Evolutionary conservation across 2,888 invertebrate genomes (phyloP).

Genomic region (Scaptomyza parva): DNA sequence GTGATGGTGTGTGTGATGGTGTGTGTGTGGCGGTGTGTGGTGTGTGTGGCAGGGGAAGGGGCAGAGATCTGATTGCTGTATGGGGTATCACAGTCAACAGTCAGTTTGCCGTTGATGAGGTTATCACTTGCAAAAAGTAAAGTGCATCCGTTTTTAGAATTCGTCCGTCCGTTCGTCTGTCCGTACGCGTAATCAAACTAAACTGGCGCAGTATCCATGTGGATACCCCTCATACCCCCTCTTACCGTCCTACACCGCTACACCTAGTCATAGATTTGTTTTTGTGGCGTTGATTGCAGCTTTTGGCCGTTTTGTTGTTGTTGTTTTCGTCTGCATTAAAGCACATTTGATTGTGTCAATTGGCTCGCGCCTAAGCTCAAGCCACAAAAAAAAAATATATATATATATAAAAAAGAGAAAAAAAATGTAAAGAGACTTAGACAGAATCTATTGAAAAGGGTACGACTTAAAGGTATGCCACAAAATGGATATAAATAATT

Average conservation of each 20-base stretch:
- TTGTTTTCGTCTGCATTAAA: conserved; percentile 76
- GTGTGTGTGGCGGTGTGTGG: background rate
- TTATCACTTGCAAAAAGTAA: conserved; percentile 76
- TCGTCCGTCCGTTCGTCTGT: conserved; percentile 62
- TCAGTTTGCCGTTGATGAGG: conserved; percentile 69
- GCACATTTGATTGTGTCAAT: conserved; percentile 85
- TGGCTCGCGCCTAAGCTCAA: conserved; percentile 81
- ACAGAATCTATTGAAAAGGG: background rate
- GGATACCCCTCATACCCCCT: background rate
- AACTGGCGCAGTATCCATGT: conserved; percentile 63
- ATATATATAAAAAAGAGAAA: background rate
- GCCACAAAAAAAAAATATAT: conserved; percentile 22
- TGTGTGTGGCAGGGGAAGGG: background rate
- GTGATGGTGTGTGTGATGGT: background rate
- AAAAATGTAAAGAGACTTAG: background rate
- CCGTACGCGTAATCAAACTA: conserved; percentile 72
- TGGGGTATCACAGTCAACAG: conserved; percentile 24
- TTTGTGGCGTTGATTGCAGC: conserved; percentile 66
- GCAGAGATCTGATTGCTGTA: too few species aligned
- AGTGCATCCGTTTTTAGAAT: conserved; percentile 77
- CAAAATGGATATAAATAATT: background rate
- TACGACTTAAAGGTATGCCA: background rate
- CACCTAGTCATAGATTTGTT: background rate
- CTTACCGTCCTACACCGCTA: background rate
- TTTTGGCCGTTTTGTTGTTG: conserved; percentile 49